Percentiles rank a stretch among this genome's conserved stretches.
phyloP scores from a whole-genome alignment of 2,888 invertebrate genomes.

The Scelioninae gen. 1 region DNA sequence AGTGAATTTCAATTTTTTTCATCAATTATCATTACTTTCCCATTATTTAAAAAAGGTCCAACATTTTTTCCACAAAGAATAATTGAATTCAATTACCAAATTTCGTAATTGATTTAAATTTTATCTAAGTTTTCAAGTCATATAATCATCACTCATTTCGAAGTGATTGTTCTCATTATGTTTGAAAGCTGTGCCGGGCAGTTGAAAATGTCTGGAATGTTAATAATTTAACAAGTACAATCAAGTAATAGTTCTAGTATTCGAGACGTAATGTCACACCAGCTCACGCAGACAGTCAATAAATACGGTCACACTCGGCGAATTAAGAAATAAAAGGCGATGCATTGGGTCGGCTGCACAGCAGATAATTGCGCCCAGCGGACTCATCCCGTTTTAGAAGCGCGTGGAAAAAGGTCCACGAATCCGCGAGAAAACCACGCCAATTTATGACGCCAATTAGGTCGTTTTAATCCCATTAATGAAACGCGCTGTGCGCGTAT shows the following conservation, averaged over 20 bases:
- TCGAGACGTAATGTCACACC: slow-evolving; percentile 50
- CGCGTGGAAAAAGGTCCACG: neutral
- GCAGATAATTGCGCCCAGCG: neutral
- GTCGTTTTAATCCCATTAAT: neutral
- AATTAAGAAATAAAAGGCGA: slow-evolving; percentile 49
- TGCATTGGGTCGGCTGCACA: neutral
- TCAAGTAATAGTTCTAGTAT: slow-evolving; percentile 76
- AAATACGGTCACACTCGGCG: slow-evolving; percentile 18
- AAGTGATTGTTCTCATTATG: neutral
- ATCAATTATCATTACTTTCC: too few species aligned
- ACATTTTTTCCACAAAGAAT: too few species aligned
- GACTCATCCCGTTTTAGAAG: slow-evolving; percentile 1
- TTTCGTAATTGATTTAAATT: too few species aligned
- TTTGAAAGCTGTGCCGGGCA: neutral
- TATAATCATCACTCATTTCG: neutral
- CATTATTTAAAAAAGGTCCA: too few species aligned
- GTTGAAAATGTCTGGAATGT: slow-evolving; percentile 77
- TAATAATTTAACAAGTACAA: slow-evolving; percentile 80
- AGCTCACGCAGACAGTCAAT: slow-evolving; percentile 37
- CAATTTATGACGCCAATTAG: neutral
- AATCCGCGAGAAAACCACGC: neutral
- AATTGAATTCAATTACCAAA: too few species aligned
- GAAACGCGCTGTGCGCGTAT: neutral
- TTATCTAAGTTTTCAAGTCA: too few species aligned
- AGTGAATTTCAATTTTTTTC: too few species aligned